Evolutionary conservation across 2,888 invertebrate genomes (phyloP), one percentile per base, ranked within the genome.

Genomic region (Drosophila subquinaria): DNA sequence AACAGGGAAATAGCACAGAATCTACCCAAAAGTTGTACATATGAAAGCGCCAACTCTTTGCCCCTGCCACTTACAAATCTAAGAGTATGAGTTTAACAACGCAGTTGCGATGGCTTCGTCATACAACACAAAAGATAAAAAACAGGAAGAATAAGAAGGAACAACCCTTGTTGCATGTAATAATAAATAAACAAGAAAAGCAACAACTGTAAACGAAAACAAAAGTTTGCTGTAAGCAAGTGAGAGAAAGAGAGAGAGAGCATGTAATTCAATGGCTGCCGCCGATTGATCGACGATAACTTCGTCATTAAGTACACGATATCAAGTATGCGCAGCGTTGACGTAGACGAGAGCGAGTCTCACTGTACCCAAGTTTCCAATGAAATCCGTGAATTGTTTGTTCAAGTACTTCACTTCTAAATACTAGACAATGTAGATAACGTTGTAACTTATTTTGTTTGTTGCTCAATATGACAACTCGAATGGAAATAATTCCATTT

Each of bases 31-130:
- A 30, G 4, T 30, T 6, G 6, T 30, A 30, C 27, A 30, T 8
- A 73, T 78, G 75, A 81, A 81, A 59, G 52, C 56, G 42, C 81
- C 71, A 67, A 60, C 71, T 76, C 75, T 66, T 76, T 57, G 48
- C 50, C 47, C 9, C 47, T 63, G 36, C 56, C 69, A 66, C 69
- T 72, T 66, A 56, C 57, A 79, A 69, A 69, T 55, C 69, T 48
- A 52, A 33, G 17, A 63, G 23, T 40, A 52, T 27, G n/a, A 60
- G 23, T 40, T 15, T 36, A 55, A 20, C 56, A 61, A 30, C 30
- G 45, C 48, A 38, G 27, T 59, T 69, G 38, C 43, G 43, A 43
- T 45, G 62, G 66, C 79, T 75, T 70, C 73, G 83, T 78, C 75
- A 86, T 69, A 51, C 60, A 63, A 69, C 45, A 43, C 50, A 53